These are phyloP conservation scores for Neopelma chrysocephalum DNA, from an alignment of 2,797 vertebrate species.

Conservation along the genomic window DNA sequence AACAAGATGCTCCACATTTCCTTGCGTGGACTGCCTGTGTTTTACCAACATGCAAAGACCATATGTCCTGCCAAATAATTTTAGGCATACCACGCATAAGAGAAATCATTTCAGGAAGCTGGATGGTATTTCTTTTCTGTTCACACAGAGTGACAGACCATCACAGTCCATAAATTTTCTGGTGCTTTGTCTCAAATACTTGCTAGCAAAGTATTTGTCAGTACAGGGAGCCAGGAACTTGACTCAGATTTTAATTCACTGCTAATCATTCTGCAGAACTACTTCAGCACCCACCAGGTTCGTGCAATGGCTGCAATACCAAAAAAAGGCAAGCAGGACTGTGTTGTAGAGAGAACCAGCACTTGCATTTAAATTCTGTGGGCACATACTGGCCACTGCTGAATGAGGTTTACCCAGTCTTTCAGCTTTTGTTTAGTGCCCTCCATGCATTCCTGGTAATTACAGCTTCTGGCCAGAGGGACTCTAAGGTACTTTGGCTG, in stretches of 20 bases:
- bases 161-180: slow-evolving; percentile 46
- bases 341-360: background rate
- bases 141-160: slow-evolving; percentile 42
- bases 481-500: slow-evolving; percentile 31
- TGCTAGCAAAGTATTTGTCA: rapidly evolving
- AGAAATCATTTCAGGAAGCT: slow-evolving; percentile 20
- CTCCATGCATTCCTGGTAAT: background rate
- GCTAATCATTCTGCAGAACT: slow-evolving; percentile 1
- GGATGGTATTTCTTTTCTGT: slow-evolving; percentile 16
- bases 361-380: slow-evolving; percentile 34
- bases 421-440: slow-evolving; percentile 34
- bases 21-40: background rate
- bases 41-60: slow-evolving; percentile 5
- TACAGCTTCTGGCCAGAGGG: background rate
- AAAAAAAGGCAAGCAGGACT: slow-evolving; percentile 2
- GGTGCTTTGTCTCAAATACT: background rate
- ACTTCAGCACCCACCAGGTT: slow-evolving; percentile 3
- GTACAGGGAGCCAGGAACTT: background rate
- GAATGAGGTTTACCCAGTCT: background rate
- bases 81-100: background rate
- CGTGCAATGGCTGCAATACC: background rate
- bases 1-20: background rate
- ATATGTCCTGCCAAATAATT: slow-evolving; percentile 1
- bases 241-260: slow-evolving; percentile 35
- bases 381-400: background rate